Base-by-base conservation (phyloP, 2,888 invertebrate genomes). In the Agrochola lychnidis region DNA sequence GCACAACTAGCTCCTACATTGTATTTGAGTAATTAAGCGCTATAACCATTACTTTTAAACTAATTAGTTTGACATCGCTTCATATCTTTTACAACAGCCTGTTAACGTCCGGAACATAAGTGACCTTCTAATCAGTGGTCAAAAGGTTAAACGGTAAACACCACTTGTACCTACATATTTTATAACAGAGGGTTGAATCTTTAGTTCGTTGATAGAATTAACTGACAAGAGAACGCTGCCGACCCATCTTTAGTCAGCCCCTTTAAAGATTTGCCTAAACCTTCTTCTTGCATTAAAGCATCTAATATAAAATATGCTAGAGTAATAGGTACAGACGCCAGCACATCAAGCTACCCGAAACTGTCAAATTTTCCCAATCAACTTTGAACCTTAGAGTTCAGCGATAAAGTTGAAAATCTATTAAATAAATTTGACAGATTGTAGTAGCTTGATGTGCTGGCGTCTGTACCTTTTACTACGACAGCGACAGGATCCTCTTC, bases 1-100 rank as follows among this genome's bases (percentile, higher is more conserved):
- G 61, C 45, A 40, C 22, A 53, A 73, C 9, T 53, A 53, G 19
- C 53, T 78, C 4, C 36, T 68, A 62, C 51, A 42, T 51, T 57
- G 3, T 68, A 63, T 61, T 56, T 57, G 42, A 62, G 12, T 53
- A 45, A 61, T 40, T 56, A 40, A 57, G 36, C 59, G 56, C 16
- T 62, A 19, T 59, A 51, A 25, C 19, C 12, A 45, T 59, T 48
- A 61, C n/a, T 61, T 61, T 56, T 68, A 48, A 61, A 48, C 56
- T 70, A 51, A 76, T 51, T 42, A 42, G n/a, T 59, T 75, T 56
- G 25, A 1, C n/a, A 63, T 63, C 16, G 3, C 22, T 48, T 57
- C 40, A 22, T 16, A 51, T 57, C 16, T 40, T 63, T 64, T 25
- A 30, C 48, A 76, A 42, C 57, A 16, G 14, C 16, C 30, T 12